These are phyloP conservation scores for Philantomba maxwellii DNA, from an alignment of 2,113 vertebrate genomes.

Conservation along the genomic window DNA sequence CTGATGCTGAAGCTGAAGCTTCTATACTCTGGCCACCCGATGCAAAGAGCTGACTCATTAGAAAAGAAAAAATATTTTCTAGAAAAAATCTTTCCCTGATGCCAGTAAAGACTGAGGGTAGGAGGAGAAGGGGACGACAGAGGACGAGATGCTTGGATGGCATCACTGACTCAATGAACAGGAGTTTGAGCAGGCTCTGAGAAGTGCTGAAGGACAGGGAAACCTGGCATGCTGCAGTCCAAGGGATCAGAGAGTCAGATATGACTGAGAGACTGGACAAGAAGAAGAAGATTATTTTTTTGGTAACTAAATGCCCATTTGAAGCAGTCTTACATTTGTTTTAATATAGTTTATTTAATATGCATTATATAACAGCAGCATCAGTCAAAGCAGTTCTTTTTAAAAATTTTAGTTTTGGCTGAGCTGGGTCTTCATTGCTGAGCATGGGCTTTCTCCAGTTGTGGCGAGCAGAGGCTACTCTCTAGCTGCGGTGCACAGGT, in stretches of 20 bases:
- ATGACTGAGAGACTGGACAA: rapidly evolving
- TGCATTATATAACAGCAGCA: background rate
- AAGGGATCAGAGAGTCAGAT: no score
- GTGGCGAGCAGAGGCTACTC: background rate
- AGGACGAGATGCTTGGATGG: no score
- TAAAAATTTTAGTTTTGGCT: background rate
- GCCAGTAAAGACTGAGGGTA: no score
- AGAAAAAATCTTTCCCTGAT: background rate
- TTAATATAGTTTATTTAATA: background rate
- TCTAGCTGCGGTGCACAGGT: background rate
- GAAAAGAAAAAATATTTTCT: background rate
- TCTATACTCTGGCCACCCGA: background rate
- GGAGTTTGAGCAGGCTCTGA: no score
- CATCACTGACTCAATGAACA: rapidly evolving
- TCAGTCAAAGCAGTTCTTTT: background rate
- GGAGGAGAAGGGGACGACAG: no score
- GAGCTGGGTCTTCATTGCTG: background rate
- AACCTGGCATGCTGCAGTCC: no score
- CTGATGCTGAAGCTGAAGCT: background rate
- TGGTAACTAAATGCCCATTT: background rate
- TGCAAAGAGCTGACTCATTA: no score
- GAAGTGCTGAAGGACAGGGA: no score
- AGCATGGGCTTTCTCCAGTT: background rate
- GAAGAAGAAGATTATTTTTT: background rate
- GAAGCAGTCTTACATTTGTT: rapidly evolving